A percentile compares a stretch with the other conserved stretches of the same genome.
Evolutionary conservation across 2,888 invertebrate genomes (phyloP).

Genomic region (Limnephilus rhombicus): DNA sequence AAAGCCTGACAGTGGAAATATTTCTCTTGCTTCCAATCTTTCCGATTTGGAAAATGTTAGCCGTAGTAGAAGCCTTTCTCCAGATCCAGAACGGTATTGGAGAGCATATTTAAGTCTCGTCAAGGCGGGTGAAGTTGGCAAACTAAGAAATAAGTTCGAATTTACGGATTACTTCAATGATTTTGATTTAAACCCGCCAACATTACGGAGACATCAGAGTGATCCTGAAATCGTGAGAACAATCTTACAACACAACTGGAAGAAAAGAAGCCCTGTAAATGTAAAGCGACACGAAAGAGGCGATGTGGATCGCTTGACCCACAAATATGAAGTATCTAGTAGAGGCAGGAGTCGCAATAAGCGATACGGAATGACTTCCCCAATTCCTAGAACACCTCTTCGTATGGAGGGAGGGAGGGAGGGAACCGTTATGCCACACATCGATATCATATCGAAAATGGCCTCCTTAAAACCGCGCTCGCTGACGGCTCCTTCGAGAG

Average conservation of each 20-base stretch:
- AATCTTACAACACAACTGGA: slow-evolving; percentile 76
- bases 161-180: slow-evolving; percentile 75
- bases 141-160: slow-evolving; percentile 88
- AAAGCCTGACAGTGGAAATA: slow-evolving; percentile 50
- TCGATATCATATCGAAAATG: slow-evolving; percentile 93
- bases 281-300: slow-evolving; percentile 76
- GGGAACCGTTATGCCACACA: slow-evolving; percentile 91
- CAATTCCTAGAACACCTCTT: slow-evolving; percentile 81
- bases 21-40: slow-evolving; percentile 70
- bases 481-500: slow-evolving; percentile 70
- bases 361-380: slow-evolving; percentile 77
- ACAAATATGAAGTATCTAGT: slow-evolving; percentile 78
- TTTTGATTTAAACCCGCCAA: slow-evolving; percentile 70
- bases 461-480: slow-evolving; percentile 80
- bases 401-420: slow-evolving; percentile 73
- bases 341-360: slow-evolving; percentile 75
- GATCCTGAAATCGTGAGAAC: slow-evolving; percentile 86
- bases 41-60: slow-evolving; percentile 83
- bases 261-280: slow-evolving; percentile 74
- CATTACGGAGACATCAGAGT: slow-evolving; percentile 83
- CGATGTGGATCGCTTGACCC: slow-evolving; percentile 80
- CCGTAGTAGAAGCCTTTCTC: slow-evolving; percentile 85
- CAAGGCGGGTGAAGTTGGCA: slow-evolving; percentile 87
- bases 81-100: slow-evolving; percentile 85
- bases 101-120: slow-evolving; percentile 84